Evolutionary conservation across 2,888 invertebrate genomes (phyloP), one percentile per base, ranked within the genome.

Genomic region (Dioctria rufipes): DNA sequence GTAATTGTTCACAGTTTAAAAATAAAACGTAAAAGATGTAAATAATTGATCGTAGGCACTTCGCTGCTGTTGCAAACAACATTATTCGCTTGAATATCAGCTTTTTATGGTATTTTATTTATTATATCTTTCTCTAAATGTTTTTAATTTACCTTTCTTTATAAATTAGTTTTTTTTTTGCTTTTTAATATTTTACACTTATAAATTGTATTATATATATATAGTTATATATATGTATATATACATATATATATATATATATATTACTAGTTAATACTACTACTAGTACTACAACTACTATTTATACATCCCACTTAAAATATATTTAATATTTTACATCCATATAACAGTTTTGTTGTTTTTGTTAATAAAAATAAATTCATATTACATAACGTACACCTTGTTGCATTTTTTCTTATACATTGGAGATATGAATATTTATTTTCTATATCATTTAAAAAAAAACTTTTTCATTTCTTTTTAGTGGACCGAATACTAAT

Each of bases 1-100:
- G 71, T 71, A 71, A 71, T 71, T 71, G 71, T 71, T 71, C 71
- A 71, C 71, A 71, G 71, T 71, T 71, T 71, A 71, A 71, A 54
- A 51, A 71, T 71, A 51, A 71, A 71, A 71, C 71, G 54, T 54
- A 71, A 25, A 25, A 71, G 54, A 71, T 71, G 71, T 71, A 71
- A 71, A 71, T 71, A 71, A 71, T 71, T 71, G 46, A 71, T 71
- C 71, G 71, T 71, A 71, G 71, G 71, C 71, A 71, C 71, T 71
- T 71, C 71, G 71, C 71, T 71, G 71, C 54, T 71, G 54, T 39
- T 46, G 71, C 71, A 71, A 71, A 71, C 25, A 25, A 25, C 71
- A 71, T 49, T 69, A 49, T 71, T 71, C 71, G 71, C 51, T 71
- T 71, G 51, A 71, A 54, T 54, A 71, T 54, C 67, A 67, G 67